phyloP scores from a whole-genome alignment of 2,888 invertebrate genomes.

The Eremobia ochroleuca region DNA sequence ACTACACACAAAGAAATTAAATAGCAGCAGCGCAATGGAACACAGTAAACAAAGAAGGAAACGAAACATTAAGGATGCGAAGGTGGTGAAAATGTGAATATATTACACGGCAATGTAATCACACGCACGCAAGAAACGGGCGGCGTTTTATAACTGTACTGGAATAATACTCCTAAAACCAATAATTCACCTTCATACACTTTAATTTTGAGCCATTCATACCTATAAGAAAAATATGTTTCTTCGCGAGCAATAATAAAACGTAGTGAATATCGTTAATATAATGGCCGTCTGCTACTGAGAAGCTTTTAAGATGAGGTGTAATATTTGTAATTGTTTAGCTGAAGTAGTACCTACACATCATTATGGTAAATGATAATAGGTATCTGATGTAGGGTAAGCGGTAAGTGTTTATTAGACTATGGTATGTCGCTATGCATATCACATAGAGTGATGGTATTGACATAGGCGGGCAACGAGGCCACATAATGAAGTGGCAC shows the following conservation, averaged over 20 bases:
- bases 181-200: conserved; percentile 88
- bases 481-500: conserved; percentile 85
- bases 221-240: conserved; percentile 68
- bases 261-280: conserved; percentile 14
- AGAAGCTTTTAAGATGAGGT: neutral
- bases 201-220: conserved; percentile 85
- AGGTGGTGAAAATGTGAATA: conserved; percentile 90
- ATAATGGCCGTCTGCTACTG: conserved; percentile 1
- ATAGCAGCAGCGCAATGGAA: conserved; percentile 59
- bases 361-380: conserved; percentile 3
- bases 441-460: conserved; percentile 66
- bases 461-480: conserved; percentile 81
- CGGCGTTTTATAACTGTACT: conserved; percentile 78
- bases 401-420: conserved; percentile 30
- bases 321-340: conserved; percentile 3
- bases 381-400: conserved; percentile 20
- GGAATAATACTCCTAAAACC: conserved; percentile 85
- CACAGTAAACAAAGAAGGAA: conserved; percentile 80
- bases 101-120: conserved; percentile 89
- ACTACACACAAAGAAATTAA: conserved; percentile 63
- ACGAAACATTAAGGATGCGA: conserved; percentile 86
- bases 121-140: conserved; percentile 88
- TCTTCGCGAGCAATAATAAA: conserved; percentile 51
- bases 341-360: neutral
- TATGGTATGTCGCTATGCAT: conserved; percentile 34